Percentiles rank a stretch among this genome's conserved stretches.
These are phyloP conservation scores for Phortica okadai DNA, from an alignment of 2,888 invertebrate species.

Conservation along the genomic window DNA sequence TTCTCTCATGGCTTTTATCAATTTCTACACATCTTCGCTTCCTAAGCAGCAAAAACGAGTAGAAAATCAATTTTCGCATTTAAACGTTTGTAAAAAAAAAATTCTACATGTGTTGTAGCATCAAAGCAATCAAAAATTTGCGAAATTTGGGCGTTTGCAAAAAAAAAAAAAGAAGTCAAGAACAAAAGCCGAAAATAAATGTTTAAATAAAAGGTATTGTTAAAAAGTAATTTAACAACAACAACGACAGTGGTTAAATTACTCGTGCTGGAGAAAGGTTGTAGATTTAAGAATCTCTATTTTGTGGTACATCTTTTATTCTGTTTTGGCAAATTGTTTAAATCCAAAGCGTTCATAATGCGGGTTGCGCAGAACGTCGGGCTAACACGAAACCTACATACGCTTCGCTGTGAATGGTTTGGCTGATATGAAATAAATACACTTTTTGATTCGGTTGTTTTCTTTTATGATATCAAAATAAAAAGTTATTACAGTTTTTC, in stretches of 20 bases:
- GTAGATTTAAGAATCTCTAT: not conserved
- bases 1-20: slow-evolving; percentile 8
- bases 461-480: no score
- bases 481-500: no score
- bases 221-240: slow-evolving; percentile 42
- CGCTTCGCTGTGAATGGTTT: no score
- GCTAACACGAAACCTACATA: no score
- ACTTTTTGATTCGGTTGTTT: no score
- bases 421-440: no score
- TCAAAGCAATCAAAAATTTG: not conserved
- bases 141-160: not conserved
- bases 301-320: not conserved
- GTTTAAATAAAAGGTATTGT: slow-evolving; percentile 26
- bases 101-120: not conserved
- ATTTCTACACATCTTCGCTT: slow-evolving; percentile 28
- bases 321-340: slow-evolving; percentile 3
- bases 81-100: slow-evolving; percentile 13
- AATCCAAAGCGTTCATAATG: not conserved
- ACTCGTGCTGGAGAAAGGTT: not conserved
- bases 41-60: slow-evolving; percentile 32
- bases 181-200: slow-evolving; percentile 9
- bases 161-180: not conserved
- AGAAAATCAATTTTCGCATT: slow-evolving; percentile 41
- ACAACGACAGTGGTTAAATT: slow-evolving; percentile 8
- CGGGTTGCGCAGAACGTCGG: not conserved